phyloP scores from a whole-genome alignment of 1,140 invertebrate species.

The Stegodyphus mimosarum region DNA sequence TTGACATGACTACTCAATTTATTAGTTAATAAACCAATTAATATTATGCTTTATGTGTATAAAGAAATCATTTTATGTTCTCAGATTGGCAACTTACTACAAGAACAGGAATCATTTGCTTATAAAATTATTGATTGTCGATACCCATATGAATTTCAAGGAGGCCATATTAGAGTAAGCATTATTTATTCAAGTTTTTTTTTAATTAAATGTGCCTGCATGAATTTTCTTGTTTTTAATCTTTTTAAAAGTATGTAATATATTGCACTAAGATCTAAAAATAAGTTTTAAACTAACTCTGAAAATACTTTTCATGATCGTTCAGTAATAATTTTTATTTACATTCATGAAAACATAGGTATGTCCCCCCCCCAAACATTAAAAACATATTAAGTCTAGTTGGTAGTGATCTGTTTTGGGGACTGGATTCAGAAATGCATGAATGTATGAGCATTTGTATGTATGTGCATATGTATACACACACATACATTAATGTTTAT shows the following conservation, averaged over 20 bases:
- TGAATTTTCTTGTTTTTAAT: neutral
- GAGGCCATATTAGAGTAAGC: constrained; percentile 84
- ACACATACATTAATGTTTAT: too few relatives aligned
- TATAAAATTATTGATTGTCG: constrained; percentile 77
- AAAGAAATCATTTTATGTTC: constrained; percentile 70
- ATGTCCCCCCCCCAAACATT: neutral
- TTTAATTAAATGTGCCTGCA: neutral
- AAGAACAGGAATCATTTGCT: constrained; percentile 69
- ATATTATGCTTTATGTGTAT: neutral
- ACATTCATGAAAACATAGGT: neutral
- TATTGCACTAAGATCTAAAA: neutral
- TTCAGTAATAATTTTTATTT: neutral
- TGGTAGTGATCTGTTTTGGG: too few relatives aligned
- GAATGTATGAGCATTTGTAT: too few relatives aligned
- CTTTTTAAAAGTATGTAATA: neutral
- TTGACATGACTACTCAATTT: neutral
- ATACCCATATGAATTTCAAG: constrained; percentile 97
- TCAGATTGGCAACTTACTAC: constrained; percentile 75
- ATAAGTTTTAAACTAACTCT: neutral
- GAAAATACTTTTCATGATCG: neutral
- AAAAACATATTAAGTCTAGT: neutral
- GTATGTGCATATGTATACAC: too few relatives aligned
- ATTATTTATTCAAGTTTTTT: too few relatives aligned
- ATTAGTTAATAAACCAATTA: neutral
- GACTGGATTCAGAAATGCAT: neutral